phyloP scores from a whole-genome alignment of 2,797 vertebrate genomes.

The Catostomus latipinnis region DNA sequence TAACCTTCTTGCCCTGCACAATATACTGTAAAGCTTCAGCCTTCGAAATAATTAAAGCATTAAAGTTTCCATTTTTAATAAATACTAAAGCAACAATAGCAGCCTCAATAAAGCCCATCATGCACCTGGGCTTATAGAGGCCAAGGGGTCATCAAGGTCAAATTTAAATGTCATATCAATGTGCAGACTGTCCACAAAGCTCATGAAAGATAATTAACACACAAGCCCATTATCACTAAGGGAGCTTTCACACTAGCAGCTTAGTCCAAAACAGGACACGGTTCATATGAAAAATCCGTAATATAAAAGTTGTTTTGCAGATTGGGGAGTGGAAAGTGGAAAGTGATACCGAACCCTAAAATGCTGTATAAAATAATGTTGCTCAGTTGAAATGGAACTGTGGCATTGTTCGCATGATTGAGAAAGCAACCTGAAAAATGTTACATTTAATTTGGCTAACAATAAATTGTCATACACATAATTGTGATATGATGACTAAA shows the following conservation, averaged over 20 bases:
- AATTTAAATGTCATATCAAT: background rate
- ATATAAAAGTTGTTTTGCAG: no score
- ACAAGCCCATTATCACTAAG: background rate
- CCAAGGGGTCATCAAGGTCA: slow-evolving; percentile 45
- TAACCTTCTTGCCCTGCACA: slow-evolving; percentile 35
- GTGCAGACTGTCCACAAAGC: background rate
- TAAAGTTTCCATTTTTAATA: slow-evolving; percentile 35
- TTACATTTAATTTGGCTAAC: no score
- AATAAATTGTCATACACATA: no score
- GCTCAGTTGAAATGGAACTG: no score
- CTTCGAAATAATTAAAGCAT: slow-evolving; percentile 56
- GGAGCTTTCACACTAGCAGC: background rate
- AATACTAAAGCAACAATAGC: slow-evolving; percentile 24
- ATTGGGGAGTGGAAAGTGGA: no score
- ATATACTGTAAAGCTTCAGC: slow-evolving; percentile 35
- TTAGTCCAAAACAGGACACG: no score
- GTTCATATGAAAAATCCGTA: no score
- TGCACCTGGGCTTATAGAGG: slow-evolving; percentile 9
- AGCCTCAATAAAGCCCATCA: slow-evolving; percentile 28
- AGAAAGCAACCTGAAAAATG: no score
- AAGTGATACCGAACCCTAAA: no score
- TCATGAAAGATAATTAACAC: background rate
- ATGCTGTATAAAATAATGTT: no score
- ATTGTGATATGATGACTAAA: no score
- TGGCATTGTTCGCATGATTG: no score